Evolutionary conservation across 30 jellyfish, hydroid and myxozoan species (phyloP).

Genomic region (Hydractinia symbiolongicarpus): DNA sequence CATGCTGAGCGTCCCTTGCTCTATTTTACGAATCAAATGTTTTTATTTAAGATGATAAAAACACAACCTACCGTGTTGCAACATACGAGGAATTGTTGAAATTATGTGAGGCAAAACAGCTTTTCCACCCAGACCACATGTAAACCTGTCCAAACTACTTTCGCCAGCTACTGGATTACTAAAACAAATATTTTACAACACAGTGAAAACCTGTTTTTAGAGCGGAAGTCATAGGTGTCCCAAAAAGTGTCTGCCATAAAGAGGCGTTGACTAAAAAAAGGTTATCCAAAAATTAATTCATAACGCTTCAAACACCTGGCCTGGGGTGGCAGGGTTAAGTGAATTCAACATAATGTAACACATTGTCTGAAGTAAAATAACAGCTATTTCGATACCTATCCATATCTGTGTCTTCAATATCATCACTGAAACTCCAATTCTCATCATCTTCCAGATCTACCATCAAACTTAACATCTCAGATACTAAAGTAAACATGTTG

Average conservation of each 20-base stretch:
- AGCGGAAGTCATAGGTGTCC: no score
- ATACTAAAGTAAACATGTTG: slow-evolving; percentile 40
- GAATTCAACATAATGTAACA: no score
- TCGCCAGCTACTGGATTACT: slow-evolving; percentile 99
- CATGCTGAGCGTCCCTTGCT: neutral
- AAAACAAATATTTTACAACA: neutral
- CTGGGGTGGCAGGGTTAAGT: no score
- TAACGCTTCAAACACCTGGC: no score
- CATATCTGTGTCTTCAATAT: slow-evolving; percentile 74
- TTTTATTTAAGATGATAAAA: neutral
- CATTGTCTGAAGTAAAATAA: no score
- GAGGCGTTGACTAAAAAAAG: no score
- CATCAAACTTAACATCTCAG: slow-evolving; percentile 95
- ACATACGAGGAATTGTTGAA: slow-evolving; percentile 79
- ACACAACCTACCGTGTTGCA: slow-evolving; percentile 64
- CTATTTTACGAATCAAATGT: neutral
- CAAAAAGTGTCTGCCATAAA: no score
- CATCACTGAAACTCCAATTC: slow-evolving; percentile 83
- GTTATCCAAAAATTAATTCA: no score
- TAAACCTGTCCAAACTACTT: slow-evolving; percentile 95
- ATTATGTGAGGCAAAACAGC: slow-evolving; percentile 84
- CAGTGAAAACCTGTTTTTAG: no score
- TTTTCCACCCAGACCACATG: slow-evolving; percentile 97
- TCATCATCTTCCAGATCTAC: slow-evolving; percentile 95
- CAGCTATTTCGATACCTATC: slow-evolving; percentile 51